Percentiles rank a stretch among this genome's conserved stretches.
Evolutionary conservation across 1,140 invertebrate genomes (phyloP).

Genomic region (Temnothorax nylanderi): DNA sequence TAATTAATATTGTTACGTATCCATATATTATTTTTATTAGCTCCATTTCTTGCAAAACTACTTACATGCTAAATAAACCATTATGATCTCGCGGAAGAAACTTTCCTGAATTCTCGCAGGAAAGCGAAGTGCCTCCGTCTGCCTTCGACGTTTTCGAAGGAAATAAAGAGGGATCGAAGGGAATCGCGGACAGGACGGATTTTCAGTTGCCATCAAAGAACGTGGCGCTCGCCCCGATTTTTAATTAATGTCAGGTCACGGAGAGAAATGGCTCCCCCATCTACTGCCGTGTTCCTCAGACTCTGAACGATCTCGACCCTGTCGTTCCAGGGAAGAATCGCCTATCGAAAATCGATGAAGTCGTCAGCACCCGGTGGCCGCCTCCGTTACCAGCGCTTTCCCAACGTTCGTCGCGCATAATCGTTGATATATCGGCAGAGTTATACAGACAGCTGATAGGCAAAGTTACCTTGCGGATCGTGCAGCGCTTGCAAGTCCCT

Average conservation of each 20-base stretch:
- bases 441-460: slow-evolving; percentile 39
- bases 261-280: slow-evolving; percentile 48
- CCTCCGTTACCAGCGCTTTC: slow-evolving; percentile 45
- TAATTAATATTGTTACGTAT: not conserved
- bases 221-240: slow-evolving; percentile 42
- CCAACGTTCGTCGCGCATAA: slow-evolving; percentile 45
- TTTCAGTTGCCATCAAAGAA: slow-evolving; percentile 55
- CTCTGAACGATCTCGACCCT: slow-evolving; percentile 51
- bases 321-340: slow-evolving; percentile 44
- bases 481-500: not conserved
- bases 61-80: not conserved
- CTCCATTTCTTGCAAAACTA: not conserved
- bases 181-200: slow-evolving; percentile 43
- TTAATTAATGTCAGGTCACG: slow-evolving; percentile 64
- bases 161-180: slow-evolving; percentile 12
- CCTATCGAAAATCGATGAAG: slow-evolving; percentile 60
- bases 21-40: not conserved
- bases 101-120: not conserved
- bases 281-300: slow-evolving; percentile 41
- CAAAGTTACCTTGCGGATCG: slow-evolving; percentile 22
- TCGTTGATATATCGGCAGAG: slow-evolving; percentile 48
- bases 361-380: slow-evolving; percentile 26
- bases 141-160: not conserved
- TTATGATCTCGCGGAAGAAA: not conserved
- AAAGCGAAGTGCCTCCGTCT: not conserved